Base-by-base conservation (phyloP, 2,113 vertebrate genomes). In the Podarcis cretensis region DNA sequence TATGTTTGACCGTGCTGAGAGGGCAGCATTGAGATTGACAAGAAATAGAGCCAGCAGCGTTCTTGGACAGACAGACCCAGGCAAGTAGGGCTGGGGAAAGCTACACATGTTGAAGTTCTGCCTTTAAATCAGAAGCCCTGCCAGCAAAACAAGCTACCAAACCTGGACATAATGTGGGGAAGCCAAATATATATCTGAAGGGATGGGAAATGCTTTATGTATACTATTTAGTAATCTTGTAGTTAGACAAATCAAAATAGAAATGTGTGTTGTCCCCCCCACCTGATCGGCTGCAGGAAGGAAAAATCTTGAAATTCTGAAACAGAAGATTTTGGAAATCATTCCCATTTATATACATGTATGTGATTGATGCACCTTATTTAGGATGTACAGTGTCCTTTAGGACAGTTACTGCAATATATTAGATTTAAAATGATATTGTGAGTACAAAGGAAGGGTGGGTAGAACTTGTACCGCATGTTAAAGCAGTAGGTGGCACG, bases 181-280 rank as follows among this genome's bases (percentile, higher is more conserved):
- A 82, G 20, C 25, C 25, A 40, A 32, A 82, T 23, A 6, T 57
- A 25, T 54, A 21, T 90, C 82, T 59, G 40, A 30, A 48, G n/a
- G 76, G 43, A 32, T 69, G 48, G 54, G 80, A 77, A 73, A 63
- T 35, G 14, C 14, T 18, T 68, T 75, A 16, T 75, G 27, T 43
- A 63, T 82, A 89, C 21, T 21, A 30, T 43, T n/a, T 90, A 90
- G 86, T 40, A 43, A 78, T 92, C 68, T 20, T 20, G 65, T 71
- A 54, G 40, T 30, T 69, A 25, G 32, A 43, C 10, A 74, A 32
- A 83, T 48, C 13, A 40, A 10, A 40, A 23, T 10, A 43, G 68
- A 43, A 54, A 71, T 12, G 18, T 32, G 57, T 35, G 35, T 30
- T 12, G 8, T 18, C 30, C 37, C n/a, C n/a, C 18, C 35, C 57